Base-by-base conservation (phyloP, 2,797 vertebrate genomes). In the Catamblyrhynchus diadema region DNA sequence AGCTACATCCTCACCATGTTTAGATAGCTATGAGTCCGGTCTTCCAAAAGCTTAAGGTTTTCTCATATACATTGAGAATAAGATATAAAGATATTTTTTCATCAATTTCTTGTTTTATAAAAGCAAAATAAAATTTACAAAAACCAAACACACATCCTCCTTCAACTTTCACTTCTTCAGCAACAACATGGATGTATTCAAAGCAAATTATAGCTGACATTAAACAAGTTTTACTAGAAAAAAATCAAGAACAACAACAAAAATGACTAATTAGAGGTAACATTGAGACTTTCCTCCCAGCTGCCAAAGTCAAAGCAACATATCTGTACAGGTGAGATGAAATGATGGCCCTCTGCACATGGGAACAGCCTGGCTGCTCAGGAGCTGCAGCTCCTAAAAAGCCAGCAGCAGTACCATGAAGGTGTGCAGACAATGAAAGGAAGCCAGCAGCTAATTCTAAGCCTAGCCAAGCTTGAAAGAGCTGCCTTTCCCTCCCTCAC, bases 401-500 rank as follows among this genome's bases (percentile, higher is more conserved):
- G 47, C 27, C 71, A 75, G 60, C 59, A 65, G 30, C 62, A 50
- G 39, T 0, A 50, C 42, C 32, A 70, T 1, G 1, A 60, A 78
- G 42, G 57, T 74, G 53, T 51, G 4, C 6, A 90, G 69, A 41
- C 82, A 81, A 45, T 9, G 47, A 53, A 60, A 82, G 17, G 44
- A 73, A 80, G 70, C 39, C 45, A 88, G 61, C 10, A 80, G 67
- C 21, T 77, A 91, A 86, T 90, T 90, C 65, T 14, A 67, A 83
- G 32, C 27, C 33, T 16, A 95, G 72, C 65, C 90, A 95, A 91
- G 80, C 85, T 69, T 94, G 77, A 92, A 88, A 86, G 48, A 86
- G 10, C 44, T 67, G 27, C 12, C 45, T 73, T 82, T 59, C 59
- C 45, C 86, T 67, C 60, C 59, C 88, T 60, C 67, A 51, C 80